Percentiles rank a stretch among this genome's conserved stretches.
Conservation (phyloP, 2,797 vertebrate species). For the Arrhamphus sclerolepis region DNA sequence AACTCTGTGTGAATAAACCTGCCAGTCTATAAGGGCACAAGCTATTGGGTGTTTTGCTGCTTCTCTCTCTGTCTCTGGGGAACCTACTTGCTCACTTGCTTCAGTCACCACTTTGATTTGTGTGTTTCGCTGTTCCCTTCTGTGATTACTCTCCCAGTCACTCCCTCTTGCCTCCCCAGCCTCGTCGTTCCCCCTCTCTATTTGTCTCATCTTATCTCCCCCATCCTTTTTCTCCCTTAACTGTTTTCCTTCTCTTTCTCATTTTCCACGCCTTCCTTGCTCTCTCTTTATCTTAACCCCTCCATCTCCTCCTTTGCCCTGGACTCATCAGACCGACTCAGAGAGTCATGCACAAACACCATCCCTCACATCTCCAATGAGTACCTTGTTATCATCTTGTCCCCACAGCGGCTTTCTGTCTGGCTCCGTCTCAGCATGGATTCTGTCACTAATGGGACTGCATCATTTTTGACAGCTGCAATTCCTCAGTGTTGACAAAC, state of each 20-base stretch:
- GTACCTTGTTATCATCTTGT: slow-evolving; percentile 79
- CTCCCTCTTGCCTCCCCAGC: slow-evolving; percentile 37
- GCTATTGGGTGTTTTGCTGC: slow-evolving; percentile 6
- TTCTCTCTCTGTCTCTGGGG: slow-evolving; percentile 20
- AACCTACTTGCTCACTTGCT: slow-evolving; percentile 23
- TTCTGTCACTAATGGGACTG: slow-evolving; percentile 71
- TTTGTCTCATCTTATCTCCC: slow-evolving; percentile 62
- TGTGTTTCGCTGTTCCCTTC: slow-evolving; percentile 41
- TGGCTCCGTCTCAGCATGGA: slow-evolving; percentile 62
- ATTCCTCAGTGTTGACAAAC: slow-evolving; percentile 70
- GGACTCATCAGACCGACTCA: slow-evolving; percentile 58
- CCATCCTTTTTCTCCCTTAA: slow-evolving; percentile 39
- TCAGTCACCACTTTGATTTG: slow-evolving; percentile 41
- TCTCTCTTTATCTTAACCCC: slow-evolving; percentile 57
- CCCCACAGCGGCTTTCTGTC: slow-evolving; percentile 65
- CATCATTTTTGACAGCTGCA: slow-evolving; percentile 70
- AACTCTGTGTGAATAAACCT: slow-evolving; percentile 61
- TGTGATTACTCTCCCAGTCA: slow-evolving; percentile 56
- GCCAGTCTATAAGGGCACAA: slow-evolving; percentile 40
- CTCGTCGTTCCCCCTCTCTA: slow-evolving; percentile 52
- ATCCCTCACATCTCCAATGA: slow-evolving; percentile 75
- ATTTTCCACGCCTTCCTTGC: slow-evolving; percentile 20
- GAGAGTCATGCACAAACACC: slow-evolving; percentile 59
- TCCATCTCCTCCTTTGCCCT: slow-evolving; percentile 46
- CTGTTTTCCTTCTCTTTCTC: slow-evolving; percentile 25